Base-by-base conservation (phyloP, 2,888 invertebrate genomes). In the Thera obeliscata region DNA sequence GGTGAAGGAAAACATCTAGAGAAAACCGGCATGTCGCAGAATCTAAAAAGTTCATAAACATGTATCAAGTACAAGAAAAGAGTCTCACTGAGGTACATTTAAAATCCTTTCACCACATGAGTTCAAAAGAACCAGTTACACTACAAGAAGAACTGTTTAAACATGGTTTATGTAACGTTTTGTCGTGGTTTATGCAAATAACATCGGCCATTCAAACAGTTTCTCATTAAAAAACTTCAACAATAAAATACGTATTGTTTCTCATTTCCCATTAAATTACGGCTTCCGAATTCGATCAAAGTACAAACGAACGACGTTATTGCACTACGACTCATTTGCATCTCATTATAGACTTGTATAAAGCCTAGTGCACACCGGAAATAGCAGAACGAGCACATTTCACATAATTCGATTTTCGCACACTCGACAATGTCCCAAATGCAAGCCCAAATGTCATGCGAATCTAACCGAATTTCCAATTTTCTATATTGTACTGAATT, bases 301-400 rank as follows among this genome's bases (percentile, higher is more conserved):
- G 41, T 61, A 48, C 64, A 61, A 54, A 60, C 56, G 50, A 56
- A 38, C 56, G 38, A 22, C 41, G 33, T 33, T 50, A 49, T 56
- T 48, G 36, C 49, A 63, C 49, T 63, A 57, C 50, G 56, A 55
- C 58, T 54, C 35, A 67, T 36, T 70, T 74, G 59, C 70, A 72
- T 69, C 63, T 64, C 66, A 72, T 69, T 64, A 52, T 5, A 52
- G 9, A 9, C 2, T 9, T 9, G 43, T 9, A 46, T 46, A 46
- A 46, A 46, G 43, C 43, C 43, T 46, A 46, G 43, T 46, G 43
- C 9, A 46, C 43, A 46, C 43, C 9, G 7, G 43, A 9, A 46
- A 9, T 46, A 2, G 43, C 43, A 9, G 9, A 46, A 1, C 43
- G 43, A 46, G 43, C 9, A 46, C 7, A 2, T 7, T 9, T 2